These are phyloP conservation scores for Sinocyclocheilus anshuiensis DNA, from an alignment of 2,113 vertebrate genomes.

Conservation along the genomic window DNA sequence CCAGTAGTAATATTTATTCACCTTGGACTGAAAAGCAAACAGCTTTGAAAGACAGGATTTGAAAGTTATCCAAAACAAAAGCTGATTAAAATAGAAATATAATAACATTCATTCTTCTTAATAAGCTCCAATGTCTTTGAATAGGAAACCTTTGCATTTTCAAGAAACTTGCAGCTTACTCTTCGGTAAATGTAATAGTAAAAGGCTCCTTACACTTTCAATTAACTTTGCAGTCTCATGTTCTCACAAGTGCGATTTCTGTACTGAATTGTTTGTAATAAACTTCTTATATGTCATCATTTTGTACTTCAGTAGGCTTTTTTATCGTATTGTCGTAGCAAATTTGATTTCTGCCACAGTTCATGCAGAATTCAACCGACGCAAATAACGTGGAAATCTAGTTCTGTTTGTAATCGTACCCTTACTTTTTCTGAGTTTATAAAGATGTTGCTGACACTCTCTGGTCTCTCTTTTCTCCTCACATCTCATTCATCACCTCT, in stretches of 20 bases:
- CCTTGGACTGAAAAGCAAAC: slow-evolving; percentile 8
- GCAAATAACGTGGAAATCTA: neutral
- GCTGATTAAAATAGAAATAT: neutral
- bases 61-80: neutral
- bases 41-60: neutral
- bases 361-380: neutral
- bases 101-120: neutral
- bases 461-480: neutral
- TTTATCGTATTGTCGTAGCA: neutral
- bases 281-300: neutral
- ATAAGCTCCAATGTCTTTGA: neutral
- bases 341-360: neutral
- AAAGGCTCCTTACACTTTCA: neutral
- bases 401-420: neutral
- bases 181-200: neutral
- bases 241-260: neutral
- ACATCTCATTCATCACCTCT: neutral
- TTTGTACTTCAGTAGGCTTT: neutral
- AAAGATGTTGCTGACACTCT: neutral
- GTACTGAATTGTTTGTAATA: neutral
- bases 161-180: neutral
- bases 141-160: neutral
- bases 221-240: neutral
- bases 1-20: neutral
- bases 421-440: neutral